phyloP scores from a whole-genome alignment of 2,888 invertebrate species.

The Leptodirus hochenwartii region DNA sequence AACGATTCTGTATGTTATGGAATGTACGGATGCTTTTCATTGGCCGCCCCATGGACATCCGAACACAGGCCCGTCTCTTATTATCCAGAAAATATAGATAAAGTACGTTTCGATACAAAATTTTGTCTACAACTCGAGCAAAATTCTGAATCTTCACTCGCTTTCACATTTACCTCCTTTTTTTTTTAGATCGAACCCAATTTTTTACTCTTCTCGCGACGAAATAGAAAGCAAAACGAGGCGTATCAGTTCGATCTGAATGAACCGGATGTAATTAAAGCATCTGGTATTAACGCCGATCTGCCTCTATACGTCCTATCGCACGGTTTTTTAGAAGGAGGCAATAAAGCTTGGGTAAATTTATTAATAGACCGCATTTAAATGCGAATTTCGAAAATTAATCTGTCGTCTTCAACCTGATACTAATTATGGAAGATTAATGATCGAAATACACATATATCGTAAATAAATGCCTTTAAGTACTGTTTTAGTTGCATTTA shows the following conservation, averaged over 20 bases:
- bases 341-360: conserved; percentile 60
- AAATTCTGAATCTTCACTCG: background rate
- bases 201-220: conserved; percentile 38
- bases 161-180: background rate
- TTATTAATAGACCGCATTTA: background rate
- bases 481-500: too few relatives aligned
- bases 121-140: background rate
- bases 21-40: conserved; percentile 64
- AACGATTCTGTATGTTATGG: conserved; percentile 40
- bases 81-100: conserved; percentile 55
- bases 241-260: conserved; percentile 48
- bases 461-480: background rate
- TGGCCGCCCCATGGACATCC: conserved; percentile 60
- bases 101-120: conserved; percentile 20
- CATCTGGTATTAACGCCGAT: conserved; percentile 40
- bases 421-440: conserved; percentile 2
- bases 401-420: background rate
- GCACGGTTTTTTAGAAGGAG: conserved; percentile 78
- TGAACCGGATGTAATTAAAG: conserved; percentile 39
- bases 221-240: conserved; percentile 27
- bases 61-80: conserved; percentile 60
- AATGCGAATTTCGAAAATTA: background rate
- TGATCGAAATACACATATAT: too few relatives aligned
- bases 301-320: conserved; percentile 57
- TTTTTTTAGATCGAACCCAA: conserved; percentile 35